phyloP scores from a whole-genome alignment of 2,113 vertebrate species.

The Ochotona curzoniae region DNA sequence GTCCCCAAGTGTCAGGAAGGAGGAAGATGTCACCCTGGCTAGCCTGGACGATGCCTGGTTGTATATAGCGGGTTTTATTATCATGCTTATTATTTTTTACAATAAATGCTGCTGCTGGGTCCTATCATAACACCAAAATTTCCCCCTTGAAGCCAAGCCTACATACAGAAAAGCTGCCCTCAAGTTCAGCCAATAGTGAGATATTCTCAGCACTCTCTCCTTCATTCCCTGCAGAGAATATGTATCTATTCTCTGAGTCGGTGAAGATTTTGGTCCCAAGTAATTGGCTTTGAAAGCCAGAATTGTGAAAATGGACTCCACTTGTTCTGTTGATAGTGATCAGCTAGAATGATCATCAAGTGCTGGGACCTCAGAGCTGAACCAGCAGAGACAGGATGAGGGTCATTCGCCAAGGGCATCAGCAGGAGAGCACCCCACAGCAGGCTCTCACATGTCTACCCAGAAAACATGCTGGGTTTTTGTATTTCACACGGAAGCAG shows the following conservation, averaged over 20 bases:
- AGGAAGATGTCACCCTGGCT: background rate
- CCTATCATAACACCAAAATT: background rate
- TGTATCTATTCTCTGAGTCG: conserved; percentile 52
- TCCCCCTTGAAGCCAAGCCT: background rate
- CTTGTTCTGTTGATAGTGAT: conserved; percentile 41
- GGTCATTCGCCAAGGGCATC: background rate
- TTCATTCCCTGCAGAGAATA: background rate
- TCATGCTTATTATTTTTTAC: background rate
- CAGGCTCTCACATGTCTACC: background rate
- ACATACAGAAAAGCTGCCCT: background rate
- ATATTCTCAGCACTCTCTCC: rapidly evolving
- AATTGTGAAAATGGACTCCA: conserved; percentile 60
- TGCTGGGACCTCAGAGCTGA: background rate
- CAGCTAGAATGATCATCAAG: conserved; percentile 32
- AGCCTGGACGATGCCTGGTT: background rate
- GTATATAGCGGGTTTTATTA: rapidly evolving
- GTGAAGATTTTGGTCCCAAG: conserved; percentile 32
- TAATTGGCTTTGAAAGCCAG: conserved; percentile 65
- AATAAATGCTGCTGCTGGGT: background rate
- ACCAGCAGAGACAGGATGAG: background rate
- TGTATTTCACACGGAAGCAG: background rate
- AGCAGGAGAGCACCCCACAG: background rate
- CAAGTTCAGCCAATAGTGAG: background rate
- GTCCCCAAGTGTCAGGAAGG: background rate
- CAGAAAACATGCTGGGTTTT: background rate